phyloP scores from a whole-genome alignment of 1,140 invertebrate genomes.

The Cryptotermes secundus region DNA sequence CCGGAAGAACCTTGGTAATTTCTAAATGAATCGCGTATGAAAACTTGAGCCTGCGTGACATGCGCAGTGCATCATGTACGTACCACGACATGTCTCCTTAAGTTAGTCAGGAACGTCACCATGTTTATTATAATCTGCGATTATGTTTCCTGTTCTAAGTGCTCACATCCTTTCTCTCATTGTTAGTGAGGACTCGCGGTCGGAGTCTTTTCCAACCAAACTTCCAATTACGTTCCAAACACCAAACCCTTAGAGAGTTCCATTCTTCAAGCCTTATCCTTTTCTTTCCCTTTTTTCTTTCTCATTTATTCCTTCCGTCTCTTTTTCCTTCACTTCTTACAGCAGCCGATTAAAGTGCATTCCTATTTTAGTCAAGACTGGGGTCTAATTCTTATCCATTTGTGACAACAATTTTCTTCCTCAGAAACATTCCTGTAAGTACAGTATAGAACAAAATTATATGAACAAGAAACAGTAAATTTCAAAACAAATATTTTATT shows the following conservation, averaged over 20 bases:
- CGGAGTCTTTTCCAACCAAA: neutral
- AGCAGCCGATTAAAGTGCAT: too few species aligned
- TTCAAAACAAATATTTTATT: too few species aligned
- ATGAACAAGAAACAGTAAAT: too few species aligned
- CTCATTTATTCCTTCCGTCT: too few species aligned
- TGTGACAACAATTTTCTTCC: too few species aligned
- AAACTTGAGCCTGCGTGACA: neutral
- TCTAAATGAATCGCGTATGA: neutral
- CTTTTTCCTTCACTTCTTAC: too few species aligned
- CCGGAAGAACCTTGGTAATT: neutral
- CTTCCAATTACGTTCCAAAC: neutral
- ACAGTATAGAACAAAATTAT: too few species aligned
- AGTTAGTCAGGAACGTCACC: neutral
- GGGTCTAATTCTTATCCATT: too few species aligned
- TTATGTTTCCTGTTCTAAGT: neutral
- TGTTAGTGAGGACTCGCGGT: neutral
- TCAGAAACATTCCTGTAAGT: too few species aligned
- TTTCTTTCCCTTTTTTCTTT: too few species aligned
- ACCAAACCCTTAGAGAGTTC: neutral
- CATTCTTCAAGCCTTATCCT: too few species aligned
- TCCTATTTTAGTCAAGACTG: too few species aligned
- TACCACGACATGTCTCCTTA: neutral
- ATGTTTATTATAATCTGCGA: neutral
- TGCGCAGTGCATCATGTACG: neutral
- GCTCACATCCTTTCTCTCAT: neutral